Evolutionary conservation across 2,888 invertebrate genomes (phyloP).

Genomic region (Lasioglossum zephyrum): DNA sequence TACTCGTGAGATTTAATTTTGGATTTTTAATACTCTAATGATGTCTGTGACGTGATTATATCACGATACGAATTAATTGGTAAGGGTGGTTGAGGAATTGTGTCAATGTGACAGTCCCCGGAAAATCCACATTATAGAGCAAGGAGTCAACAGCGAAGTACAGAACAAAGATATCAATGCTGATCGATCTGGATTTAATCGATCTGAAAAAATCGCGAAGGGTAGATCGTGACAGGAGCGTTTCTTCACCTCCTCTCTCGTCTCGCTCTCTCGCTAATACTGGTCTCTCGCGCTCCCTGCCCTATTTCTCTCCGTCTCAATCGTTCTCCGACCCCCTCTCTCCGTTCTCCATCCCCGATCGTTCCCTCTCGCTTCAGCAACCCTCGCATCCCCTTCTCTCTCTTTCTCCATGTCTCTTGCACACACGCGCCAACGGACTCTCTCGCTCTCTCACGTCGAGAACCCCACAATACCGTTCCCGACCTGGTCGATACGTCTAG

Average conservation of each 20-base stretch:
- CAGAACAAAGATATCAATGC: no score
- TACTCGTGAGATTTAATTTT: no score
- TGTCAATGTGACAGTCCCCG: no score
- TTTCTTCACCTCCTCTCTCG: background rate
- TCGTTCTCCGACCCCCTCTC: background rate
- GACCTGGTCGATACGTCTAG: slow-evolving; percentile 82
- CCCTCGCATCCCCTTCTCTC: background rate
- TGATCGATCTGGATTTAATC: background rate
- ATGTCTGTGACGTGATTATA: background rate
- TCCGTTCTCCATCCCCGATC: slow-evolving; percentile 16
- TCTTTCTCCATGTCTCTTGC: background rate
- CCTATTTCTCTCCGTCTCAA: slow-evolving; percentile 30
- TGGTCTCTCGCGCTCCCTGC: slow-evolving; percentile 32
- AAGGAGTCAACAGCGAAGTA: no score
- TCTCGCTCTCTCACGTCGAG: slow-evolving; percentile 54
- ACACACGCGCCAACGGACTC: slow-evolving; percentile 14
- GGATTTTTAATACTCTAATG: background rate
- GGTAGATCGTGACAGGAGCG: background rate
- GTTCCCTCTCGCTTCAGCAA: background rate
- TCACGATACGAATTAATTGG: background rate
- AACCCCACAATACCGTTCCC: slow-evolving; percentile 70
- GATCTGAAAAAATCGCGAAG: background rate
- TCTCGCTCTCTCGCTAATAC: slow-evolving; percentile 15
- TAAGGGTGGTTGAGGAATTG: no score
- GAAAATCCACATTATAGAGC: no score